A percentile compares a stretch with the other conserved stretches of the same genome.
These are phyloP conservation scores for Grapholita molesta DNA, from an alignment of 1,140 invertebrate species.

Conservation along the genomic window DNA sequence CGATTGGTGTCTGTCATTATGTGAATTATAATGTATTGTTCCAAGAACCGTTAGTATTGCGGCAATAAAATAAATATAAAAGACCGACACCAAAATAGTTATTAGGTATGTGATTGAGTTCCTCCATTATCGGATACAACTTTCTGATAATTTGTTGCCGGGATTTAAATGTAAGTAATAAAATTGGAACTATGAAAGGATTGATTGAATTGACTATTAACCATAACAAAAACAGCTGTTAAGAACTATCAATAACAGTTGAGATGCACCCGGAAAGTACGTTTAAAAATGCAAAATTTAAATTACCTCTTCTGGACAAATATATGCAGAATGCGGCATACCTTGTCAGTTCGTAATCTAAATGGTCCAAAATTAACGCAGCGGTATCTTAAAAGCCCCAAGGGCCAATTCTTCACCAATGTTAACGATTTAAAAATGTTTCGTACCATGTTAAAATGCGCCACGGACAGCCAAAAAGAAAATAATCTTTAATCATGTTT, in stretches of 20 bases:
- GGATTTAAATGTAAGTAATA: neutral
- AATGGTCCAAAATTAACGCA: constrained; percentile 13
- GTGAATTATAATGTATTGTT: constrained; percentile 20
- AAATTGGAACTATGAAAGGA: neutral
- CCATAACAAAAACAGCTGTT: neutral
- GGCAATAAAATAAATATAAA: constrained; percentile 11
- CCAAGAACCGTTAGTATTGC: constrained; percentile 17
- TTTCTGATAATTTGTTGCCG: neutral
- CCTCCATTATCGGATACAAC: neutral
- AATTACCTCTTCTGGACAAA: neutral
- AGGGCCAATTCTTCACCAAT: constrained; percentile 7
- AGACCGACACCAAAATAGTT: neutral
- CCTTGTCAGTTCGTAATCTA: constrained; percentile 6
- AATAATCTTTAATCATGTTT: constrained; percentile 15
- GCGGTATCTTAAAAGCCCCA: constrained; percentile 13
- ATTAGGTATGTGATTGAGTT: neutral
- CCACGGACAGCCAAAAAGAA: constrained; percentile 3
- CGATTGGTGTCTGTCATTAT: constrained; percentile 18
- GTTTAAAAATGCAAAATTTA: neutral
- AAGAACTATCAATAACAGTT: neutral
- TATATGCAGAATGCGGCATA: neutral
- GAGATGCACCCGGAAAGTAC: neutral
- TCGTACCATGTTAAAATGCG: neutral
- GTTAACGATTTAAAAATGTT: constrained; percentile 8
- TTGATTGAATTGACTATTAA: too few species aligned